phyloP scores from a whole-genome alignment of 2,113 vertebrate species.

The Gobius niger region DNA sequence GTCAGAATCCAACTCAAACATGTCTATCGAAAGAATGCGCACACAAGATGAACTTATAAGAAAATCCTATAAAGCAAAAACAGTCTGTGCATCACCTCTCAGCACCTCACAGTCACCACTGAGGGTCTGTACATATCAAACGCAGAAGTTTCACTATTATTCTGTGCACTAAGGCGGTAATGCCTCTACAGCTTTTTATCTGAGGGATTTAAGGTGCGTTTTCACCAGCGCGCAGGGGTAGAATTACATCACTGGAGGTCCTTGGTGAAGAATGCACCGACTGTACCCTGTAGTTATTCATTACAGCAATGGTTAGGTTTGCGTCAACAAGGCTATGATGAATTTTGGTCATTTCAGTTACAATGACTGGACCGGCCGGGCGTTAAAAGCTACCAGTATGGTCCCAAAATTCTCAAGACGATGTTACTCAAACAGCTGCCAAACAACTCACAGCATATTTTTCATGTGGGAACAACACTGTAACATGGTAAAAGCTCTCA shows the following conservation, averaged over 20 bases:
- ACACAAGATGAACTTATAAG: no score
- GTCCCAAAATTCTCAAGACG: no score
- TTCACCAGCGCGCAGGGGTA: not conserved
- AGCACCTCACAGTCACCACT: not conserved
- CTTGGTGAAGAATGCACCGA: not conserved
- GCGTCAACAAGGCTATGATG: not conserved
- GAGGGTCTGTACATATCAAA: not conserved
- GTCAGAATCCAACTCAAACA: no score
- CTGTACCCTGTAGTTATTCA: not conserved
- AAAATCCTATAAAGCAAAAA: not conserved
- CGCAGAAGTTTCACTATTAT: conserved; percentile 1
- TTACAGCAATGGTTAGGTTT: not conserved
- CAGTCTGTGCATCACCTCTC: not conserved
- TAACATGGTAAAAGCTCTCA: no score
- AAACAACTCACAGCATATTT: no score
- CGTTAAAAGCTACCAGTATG: no score
- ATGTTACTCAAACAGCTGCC: no score
- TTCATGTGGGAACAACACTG: no score
- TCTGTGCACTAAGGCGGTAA: conserved; percentile 8
- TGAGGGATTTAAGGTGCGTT: conserved; percentile 1
- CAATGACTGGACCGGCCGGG: no score
- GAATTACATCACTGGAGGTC: conserved; percentile 5
- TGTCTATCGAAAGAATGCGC: no score
- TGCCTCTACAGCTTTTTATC: conserved; percentile 4
- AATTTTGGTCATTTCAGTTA: not conserved